Evolutionary conservation across 2,113 vertebrate genomes (phyloP).

Genomic region (Maccullochella peelii): DNA sequence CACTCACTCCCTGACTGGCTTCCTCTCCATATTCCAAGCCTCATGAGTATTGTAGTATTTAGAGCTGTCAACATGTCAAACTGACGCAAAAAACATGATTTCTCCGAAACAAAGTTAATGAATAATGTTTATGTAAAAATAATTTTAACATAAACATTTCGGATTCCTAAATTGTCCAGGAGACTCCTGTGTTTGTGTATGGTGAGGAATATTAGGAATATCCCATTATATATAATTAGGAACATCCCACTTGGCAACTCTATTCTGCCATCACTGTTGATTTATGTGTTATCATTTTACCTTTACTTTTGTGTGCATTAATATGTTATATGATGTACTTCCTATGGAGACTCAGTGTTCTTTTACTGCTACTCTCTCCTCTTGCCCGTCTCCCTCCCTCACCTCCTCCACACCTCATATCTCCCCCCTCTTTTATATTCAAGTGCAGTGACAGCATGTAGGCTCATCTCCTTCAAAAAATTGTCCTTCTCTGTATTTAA

Average conservation of each 20-base stretch:
- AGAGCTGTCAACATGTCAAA: not conserved
- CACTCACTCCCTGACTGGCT: no score
- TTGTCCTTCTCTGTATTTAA: constrained; percentile 35
- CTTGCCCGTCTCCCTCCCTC: not conserved
- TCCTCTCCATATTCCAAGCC: no score
- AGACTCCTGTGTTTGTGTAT: not conserved
- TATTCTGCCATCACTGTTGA: not conserved
- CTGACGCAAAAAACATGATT: no score
- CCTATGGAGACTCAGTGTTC: not conserved
- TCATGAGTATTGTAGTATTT: no score
- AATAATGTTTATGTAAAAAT: no score
- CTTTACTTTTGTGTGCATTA: not conserved
- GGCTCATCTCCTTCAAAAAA: constrained; percentile 20
- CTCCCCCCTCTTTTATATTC: constrained; percentile 14
- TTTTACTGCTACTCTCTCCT: not conserved
- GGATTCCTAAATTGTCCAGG: not conserved
- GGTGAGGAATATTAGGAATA: not conserved
- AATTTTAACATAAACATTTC: not conserved
- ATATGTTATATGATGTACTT: not conserved
- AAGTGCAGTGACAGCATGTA: constrained; percentile 15
- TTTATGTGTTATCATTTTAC: not conserved
- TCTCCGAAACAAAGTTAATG: no score
- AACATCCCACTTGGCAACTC: no score
- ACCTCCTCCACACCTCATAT: not conserved
- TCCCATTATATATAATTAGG: no score